Base-by-base conservation (phyloP, 2,797 vertebrate genomes). In the Sarcophilus harrisii region DNA sequence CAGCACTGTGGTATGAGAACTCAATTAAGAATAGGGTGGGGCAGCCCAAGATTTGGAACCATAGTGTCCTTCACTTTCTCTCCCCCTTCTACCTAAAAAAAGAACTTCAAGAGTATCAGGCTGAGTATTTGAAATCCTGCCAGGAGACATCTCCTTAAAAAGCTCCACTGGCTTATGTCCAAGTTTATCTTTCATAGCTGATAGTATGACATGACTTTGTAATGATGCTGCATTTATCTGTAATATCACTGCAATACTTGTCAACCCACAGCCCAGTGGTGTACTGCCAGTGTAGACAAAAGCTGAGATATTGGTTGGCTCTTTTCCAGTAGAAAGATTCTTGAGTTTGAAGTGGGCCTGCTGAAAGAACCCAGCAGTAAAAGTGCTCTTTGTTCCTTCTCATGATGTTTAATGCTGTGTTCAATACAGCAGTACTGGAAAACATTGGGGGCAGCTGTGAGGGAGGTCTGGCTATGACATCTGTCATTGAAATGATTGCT, bases 341-440 rank as follows among this genome's bases (percentile, higher is more conserved):
- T 87, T 49, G 9, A 87, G 9, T 87, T 21, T 45, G 38, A 49
- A 27, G 38, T 49, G 38, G 21, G 49, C 73, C 73, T 87, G 27
- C 24, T 87, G 38, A 38, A 87, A 49, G 73, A 49, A 87, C 9
- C 38, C 73, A 87, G 21, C 73, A 87, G 73, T 45, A 87, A 49
- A 87, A 49, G 21, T 87, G 0, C 89, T 87, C 4, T 87, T 87
- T 87, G 24, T 4, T 62, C 28, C 95, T 95, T 92, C 87, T 96
- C 27, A 28, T 54, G 0, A 93, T 81, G 2, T 1, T 58, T 57
- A 21, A 90, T 29, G 3, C 55, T 95, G 3, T 54, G 54, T 94
- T 95, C 90, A 90, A 45, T 57, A 95, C 55, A 11, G 92, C 57
- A 66, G 55, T 73, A 60, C 58, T 91, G 87, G 96, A 94, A 49